Conservation (phyloP, 2,888 invertebrate genomes). For the Carabus problematicus region DNA sequence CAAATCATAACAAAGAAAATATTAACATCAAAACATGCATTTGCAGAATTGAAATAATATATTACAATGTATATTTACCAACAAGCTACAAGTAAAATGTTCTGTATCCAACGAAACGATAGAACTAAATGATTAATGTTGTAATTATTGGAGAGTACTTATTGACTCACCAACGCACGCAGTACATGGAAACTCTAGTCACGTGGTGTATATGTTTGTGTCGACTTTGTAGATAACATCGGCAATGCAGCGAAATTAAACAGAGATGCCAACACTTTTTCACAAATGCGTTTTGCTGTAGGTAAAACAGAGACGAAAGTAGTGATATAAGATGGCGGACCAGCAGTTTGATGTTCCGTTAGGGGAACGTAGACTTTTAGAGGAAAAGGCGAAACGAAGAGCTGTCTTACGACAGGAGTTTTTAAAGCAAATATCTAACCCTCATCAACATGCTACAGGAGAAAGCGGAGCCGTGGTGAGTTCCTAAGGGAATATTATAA, state of each 20-base stretch:
- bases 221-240: not conserved
- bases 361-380: conserved; percentile 62
- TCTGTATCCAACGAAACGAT: conserved; percentile 13
- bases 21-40: not conserved
- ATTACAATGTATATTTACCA: not conserved
- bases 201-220: conserved; percentile 11
- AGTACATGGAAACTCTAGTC: conserved; percentile 23
- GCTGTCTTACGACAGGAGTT: conserved; percentile 72
- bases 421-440: conserved; percentile 73
- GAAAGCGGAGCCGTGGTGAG: conserved; percentile 77
- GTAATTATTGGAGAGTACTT: conserved; percentile 22
- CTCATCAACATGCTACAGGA: conserved; percentile 70
- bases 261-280: not conserved
- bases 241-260: not conserved
- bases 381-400: conserved; percentile 69
- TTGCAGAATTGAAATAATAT: conserved; percentile 12
- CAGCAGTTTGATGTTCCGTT: conserved; percentile 64
- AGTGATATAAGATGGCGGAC: conserved; percentile 54
- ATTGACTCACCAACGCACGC: conserved; percentile 16
- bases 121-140: conserved; percentile 19
- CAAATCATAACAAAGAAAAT: conserved; percentile 9
- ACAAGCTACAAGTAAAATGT: not conserved
- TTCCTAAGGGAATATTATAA: conserved; percentile 47
- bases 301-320: conserved; percentile 20
- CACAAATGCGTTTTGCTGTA: not conserved